These are phyloP conservation scores for Rotaria sp. DNA, from an alignment of 2,888 invertebrate genomes.

Conservation along the genomic window DNA sequence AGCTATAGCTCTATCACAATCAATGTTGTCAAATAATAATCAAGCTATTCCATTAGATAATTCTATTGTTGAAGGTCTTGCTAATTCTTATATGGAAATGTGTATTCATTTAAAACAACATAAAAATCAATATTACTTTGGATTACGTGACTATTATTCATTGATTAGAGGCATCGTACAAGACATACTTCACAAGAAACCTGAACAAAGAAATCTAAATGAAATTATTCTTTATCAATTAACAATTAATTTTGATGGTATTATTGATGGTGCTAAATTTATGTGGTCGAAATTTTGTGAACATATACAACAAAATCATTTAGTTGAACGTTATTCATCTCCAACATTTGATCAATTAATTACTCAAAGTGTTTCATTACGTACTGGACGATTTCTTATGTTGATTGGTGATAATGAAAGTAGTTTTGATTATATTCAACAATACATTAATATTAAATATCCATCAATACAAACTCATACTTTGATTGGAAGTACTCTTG, in stretches of 20 bases:
- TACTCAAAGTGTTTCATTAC: neutral
- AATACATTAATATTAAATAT: neutral
- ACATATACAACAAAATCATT: neutral
- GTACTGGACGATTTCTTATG: neutral
- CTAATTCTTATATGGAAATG: no score
- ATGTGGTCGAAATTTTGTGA: neutral
- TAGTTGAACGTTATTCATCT: neutral
- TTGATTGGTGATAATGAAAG: neutral
- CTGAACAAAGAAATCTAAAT: no score
- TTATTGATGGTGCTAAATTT: neutral
- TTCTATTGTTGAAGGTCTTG: no score
- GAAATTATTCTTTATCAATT: no score
- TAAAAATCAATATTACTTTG: neutral
- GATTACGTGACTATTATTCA: slow-evolving; percentile 34
- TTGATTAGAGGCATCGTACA: slow-evolving; percentile 3
- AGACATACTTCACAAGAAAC: neutral
- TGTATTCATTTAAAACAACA: neutral
- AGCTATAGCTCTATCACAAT: neutral
- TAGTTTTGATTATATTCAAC: neutral
- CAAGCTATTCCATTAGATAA: no score
- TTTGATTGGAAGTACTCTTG: neutral
- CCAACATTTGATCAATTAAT: neutral
- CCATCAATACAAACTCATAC: neutral
- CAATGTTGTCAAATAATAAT: no score
- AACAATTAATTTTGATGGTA: neutral